A percentile compares a stretch with the other conserved stretches of the same genome.
Conservation (phyloP, 2,797 vertebrate species). For the Enteromius radiatus region DNA sequence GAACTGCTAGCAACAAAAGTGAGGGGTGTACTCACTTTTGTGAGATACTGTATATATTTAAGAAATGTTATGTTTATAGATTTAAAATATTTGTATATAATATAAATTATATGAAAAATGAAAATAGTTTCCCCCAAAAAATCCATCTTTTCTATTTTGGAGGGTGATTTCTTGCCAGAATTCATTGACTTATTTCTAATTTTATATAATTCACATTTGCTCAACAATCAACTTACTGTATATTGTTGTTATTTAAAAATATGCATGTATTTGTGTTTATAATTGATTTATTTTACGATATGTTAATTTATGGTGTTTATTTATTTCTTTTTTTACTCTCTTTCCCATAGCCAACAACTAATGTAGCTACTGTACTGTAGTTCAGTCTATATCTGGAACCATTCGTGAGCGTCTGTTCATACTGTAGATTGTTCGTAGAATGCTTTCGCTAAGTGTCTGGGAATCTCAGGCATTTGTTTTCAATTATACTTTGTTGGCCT, state of each 20-base stretch:
- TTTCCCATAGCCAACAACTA: background rate
- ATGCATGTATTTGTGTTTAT: background rate
- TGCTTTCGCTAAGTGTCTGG: constrained; percentile 28
- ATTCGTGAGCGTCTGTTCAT: background rate
- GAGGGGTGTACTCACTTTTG: no score
- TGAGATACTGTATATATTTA: no score
- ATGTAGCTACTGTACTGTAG: background rate
- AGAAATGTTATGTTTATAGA: no score
- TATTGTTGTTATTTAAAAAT: background rate
- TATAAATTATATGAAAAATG: no score
- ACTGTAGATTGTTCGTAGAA: constrained; percentile 22
- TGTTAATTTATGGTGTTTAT: background rate
- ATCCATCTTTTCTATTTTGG: no score
- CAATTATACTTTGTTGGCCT: constrained; percentile 12
- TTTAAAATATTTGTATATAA: no score
- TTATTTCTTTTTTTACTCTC: background rate
- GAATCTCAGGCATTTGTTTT: constrained; percentile 46
- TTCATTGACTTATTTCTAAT: background rate
- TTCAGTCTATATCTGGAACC: background rate
- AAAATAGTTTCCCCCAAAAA: no score
- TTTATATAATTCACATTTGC: background rate
- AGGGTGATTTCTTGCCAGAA: background rate
- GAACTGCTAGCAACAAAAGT: no score
- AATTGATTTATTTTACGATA: background rate
- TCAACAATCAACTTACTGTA: background rate